Conservation (phyloP, 2,113 vertebrate species). For the Cephalopholis sonnerati region DNA sequence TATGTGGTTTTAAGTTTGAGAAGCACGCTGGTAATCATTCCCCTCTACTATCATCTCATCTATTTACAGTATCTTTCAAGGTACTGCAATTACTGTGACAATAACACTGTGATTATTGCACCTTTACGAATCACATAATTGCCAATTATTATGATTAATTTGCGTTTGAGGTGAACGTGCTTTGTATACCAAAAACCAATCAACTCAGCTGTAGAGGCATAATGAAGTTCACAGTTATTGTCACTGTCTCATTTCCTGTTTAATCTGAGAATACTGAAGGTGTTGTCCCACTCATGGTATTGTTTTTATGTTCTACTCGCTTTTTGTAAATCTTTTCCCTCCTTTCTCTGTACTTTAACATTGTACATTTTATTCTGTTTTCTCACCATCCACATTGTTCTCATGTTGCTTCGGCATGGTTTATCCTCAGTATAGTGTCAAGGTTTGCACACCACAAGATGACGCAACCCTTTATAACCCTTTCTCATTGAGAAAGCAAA, state of each 20-base stretch:
- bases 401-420: constrained; percentile 6
- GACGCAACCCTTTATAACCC: no score
- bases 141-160: constrained; percentile 6
- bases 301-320: background rate
- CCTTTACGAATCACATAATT: background rate
- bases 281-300: background rate
- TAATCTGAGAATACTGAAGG: background rate
- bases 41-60: background rate
- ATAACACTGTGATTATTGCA: background rate
- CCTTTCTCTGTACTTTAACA: background rate
- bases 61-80: background rate
- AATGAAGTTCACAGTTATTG: constrained; percentile 28
- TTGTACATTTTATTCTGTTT: background rate
- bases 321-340: no score
- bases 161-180: background rate
- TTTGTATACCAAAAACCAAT: background rate
- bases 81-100: background rate
- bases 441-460: no score
- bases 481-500: no score
- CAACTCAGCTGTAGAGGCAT: constrained; percentile 17
- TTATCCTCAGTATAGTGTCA: no score
- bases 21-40: background rate
- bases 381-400: background rate
- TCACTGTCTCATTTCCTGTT: constrained; percentile 20
- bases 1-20: background rate